A percentile compares a stretch with the other conserved stretches of the same genome.
These are phyloP conservation scores for Scortum barcoo DNA, from an alignment of 2,113 vertebrate species.

Conservation along the genomic window DNA sequence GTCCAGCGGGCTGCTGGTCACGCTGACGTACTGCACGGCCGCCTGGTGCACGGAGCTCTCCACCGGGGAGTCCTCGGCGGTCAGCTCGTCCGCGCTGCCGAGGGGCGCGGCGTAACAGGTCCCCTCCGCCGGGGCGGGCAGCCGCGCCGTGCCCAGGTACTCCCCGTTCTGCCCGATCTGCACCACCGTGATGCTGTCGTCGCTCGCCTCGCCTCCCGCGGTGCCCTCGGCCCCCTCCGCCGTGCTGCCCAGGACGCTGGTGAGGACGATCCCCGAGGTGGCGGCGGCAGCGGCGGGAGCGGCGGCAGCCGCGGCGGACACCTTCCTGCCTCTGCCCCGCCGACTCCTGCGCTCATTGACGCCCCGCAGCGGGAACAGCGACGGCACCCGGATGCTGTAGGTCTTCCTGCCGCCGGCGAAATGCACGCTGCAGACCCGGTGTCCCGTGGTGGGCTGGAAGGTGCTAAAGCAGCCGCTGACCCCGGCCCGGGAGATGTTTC, in stretches of 20 bases:
- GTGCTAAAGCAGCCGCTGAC: slow-evolving; percentile 98
- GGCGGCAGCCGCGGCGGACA: slow-evolving; percentile 61
- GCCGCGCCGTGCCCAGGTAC: slow-evolving; percentile 89
- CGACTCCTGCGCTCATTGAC: slow-evolving; percentile 93
- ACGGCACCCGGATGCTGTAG: slow-evolving; percentile 94
- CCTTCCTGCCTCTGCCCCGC: slow-evolving; percentile 82
- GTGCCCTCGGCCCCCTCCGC: slow-evolving; percentile 77
- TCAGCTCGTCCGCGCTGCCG: slow-evolving; percentile 58
- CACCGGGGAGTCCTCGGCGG: slow-evolving; percentile 57
- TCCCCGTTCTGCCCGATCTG: slow-evolving; percentile 84
- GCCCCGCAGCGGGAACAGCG: slow-evolving; percentile 93
- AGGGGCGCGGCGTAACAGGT: slow-evolving; percentile 63
- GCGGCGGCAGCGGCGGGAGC: slow-evolving; percentile 64
- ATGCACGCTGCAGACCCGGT: slow-evolving; percentile 96
- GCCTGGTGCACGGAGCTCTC: slow-evolving; percentile 74
- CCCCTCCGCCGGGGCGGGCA: slow-evolving; percentile 82
- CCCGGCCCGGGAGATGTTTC: slow-evolving; percentile 96
- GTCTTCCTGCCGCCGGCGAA: slow-evolving; percentile 97
- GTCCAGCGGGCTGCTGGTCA: slow-evolving; percentile 86
- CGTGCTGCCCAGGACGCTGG: slow-evolving; percentile 69
- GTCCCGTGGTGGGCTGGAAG: slow-evolving; percentile 96
- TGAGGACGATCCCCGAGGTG: slow-evolving; percentile 74
- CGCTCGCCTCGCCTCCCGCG: slow-evolving; percentile 74
- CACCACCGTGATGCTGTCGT: slow-evolving; percentile 81
- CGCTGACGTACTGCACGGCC: slow-evolving; percentile 79